phyloP scores from a whole-genome alignment of 2,888 invertebrate genomes.

The Drosophila lacicola region DNA sequence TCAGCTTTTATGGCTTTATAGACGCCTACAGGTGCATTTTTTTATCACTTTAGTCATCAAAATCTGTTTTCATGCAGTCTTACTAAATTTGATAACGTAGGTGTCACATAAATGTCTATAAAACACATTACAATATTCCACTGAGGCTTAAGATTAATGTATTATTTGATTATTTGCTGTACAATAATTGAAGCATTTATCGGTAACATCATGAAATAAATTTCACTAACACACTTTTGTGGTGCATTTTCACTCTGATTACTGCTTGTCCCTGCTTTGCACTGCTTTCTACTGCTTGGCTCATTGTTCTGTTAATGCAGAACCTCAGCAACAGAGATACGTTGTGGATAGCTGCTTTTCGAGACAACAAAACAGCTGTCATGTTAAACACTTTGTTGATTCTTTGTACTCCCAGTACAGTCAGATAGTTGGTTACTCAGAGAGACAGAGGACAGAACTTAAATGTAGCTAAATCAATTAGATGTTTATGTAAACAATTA shows the following conservation, averaged over 20 bases:
- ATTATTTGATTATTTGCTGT: too few species aligned
- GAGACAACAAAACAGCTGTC: neutral
- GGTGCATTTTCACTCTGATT: neutral
- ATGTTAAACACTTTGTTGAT: neutral
- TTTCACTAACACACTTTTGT: too few species aligned
- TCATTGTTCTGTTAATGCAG: neutral
- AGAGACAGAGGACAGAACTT: too few species aligned
- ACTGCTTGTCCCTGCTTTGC: conserved; percentile 4
- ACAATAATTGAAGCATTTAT: too few species aligned
- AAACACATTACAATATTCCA: neutral
- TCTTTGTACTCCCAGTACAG: too few species aligned
- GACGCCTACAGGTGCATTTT: conserved; percentile 18
- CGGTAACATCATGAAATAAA: too few species aligned
- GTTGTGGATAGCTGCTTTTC: neutral
- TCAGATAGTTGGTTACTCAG: neutral
- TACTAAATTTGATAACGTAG: conserved; percentile 3
- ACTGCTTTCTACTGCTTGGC: conserved; percentile 20
- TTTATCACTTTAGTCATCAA: neutral
- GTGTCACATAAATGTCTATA: neutral
- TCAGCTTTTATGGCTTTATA: conserved; percentile 19
- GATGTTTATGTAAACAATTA: neutral
- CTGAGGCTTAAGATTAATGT: too few species aligned
- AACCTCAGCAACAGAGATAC: neutral
- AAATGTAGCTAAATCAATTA: neutral
- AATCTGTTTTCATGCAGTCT: neutral